A percentile compares a stretch with the other conserved stretches of the same genome.
Evolutionary conservation across 1,140 invertebrate genomes (phyloP).

Genomic region (Melipona quadrifasciata): DNA sequence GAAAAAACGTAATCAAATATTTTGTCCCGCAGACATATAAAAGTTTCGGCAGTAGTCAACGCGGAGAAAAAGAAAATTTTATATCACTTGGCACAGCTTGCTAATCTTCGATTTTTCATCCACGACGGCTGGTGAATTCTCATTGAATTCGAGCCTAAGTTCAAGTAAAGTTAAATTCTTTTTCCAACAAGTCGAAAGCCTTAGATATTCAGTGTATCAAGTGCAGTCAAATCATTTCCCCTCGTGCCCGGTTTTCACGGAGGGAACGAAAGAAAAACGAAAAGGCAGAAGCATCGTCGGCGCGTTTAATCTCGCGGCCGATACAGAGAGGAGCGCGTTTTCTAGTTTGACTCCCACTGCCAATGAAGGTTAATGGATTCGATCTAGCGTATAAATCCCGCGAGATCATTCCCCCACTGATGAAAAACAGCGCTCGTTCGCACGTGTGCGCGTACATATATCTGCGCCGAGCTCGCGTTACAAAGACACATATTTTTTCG

Average conservation of each 20-base stretch:
- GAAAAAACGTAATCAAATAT: no score
- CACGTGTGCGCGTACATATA: no score
- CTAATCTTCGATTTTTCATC: no score
- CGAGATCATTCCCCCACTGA: conserved; percentile 27
- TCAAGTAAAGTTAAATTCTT: neutral
- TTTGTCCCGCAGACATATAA: no score
- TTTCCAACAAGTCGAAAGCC: neutral
- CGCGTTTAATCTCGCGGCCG: neutral
- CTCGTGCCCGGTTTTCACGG: no score
- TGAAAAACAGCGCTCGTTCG: conserved; percentile 33
- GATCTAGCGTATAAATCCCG: conserved; percentile 17
- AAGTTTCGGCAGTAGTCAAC: no score
- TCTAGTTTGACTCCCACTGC: neutral
- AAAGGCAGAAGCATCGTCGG: neutral
- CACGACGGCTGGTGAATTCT: no score
- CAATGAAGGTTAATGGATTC: conserved; percentile 33
- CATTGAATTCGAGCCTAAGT: no score
- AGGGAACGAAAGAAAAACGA: neutral
- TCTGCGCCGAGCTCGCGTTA: no score
- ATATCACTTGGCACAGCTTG: no score
- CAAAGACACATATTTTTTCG: conserved; percentile 34
- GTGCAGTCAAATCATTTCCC: neutral
- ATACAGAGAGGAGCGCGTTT: neutral
- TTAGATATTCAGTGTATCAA: neutral
- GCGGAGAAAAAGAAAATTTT: no score